These are phyloP conservation scores for Sitobion miscanthi DNA, from an alignment of 1,140 invertebrate genomes.

Conservation along the genomic window DNA sequence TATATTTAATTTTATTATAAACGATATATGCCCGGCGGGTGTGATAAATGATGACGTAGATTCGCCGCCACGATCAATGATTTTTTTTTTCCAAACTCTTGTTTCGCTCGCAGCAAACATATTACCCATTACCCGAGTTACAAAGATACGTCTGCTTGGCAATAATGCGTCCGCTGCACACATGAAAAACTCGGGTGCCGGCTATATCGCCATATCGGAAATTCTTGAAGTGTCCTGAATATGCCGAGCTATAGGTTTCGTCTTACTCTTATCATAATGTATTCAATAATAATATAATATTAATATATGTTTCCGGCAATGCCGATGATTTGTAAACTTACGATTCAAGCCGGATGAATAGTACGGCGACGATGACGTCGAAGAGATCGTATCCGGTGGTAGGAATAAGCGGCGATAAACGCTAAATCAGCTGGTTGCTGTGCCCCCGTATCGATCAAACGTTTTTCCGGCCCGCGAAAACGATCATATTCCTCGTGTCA, in stretches of 20 bases:
- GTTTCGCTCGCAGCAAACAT: not conserved
- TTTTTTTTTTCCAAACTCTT: not conserved
- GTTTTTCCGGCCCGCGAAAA: slow-evolving; percentile 16
- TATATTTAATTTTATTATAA: not conserved
- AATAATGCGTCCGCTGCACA: too few relatives aligned
- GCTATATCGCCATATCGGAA: too few relatives aligned
- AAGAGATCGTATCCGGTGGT: not conserved
- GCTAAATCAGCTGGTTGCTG: not conserved
- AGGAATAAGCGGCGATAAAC: not conserved
- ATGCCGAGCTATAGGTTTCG: too few relatives aligned
- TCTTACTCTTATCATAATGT: too few relatives aligned
- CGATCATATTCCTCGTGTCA: slow-evolving; percentile 6
- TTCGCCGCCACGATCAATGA: not conserved
- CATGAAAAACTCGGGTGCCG: too few relatives aligned
- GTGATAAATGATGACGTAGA: not conserved
- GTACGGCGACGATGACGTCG: not conserved
- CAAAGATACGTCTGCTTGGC: not conserved
- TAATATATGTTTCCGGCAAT: too few relatives aligned
- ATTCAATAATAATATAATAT: too few relatives aligned
- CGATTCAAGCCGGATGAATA: not conserved
- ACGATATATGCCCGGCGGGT: not conserved
- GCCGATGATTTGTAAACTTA: not conserved
- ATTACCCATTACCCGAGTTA: not conserved
- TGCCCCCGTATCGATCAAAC: slow-evolving; percentile 8
- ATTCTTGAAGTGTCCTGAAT: too few relatives aligned